Base-by-base conservation (phyloP, 2,113 vertebrate species). In the Oceanodroma tethys region DNA sequence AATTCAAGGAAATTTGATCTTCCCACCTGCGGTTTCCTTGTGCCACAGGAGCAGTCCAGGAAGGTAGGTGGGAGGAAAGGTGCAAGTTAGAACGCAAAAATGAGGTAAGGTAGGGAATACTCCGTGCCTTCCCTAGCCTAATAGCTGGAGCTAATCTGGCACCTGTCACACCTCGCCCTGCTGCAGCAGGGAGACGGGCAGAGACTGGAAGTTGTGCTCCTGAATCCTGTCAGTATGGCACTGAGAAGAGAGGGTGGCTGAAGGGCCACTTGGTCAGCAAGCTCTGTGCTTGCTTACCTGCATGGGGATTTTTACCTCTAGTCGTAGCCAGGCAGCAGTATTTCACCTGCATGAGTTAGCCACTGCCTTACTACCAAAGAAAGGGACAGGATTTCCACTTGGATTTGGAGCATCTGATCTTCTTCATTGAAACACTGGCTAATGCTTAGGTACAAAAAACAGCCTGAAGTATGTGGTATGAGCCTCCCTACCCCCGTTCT, bases 401-500 rank as follows among this genome's bases (percentile, higher is more conserved):
- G 47, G 48, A 38, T 60, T 74, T 47, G n/a, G 22, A 63, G 22
- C 13, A 7, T 71, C 60, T 9, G 3, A 23, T 87, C 32, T 60
- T 76, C 53, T 48, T 56, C 27, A 16, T 1, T 42, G 34, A 67
- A 62, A 79, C 79, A 43, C 11, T 42, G 15, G 18, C 38, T 63
- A 55, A 74, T 47, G 11, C 12, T 78, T 58, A 52, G 30, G 5
- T 67, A 50, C 4, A 15, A 67, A 86, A 82, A 38, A 0, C 34
- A 71, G 26, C 47, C 27, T 50, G 3, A 76, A 80, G 6, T 48
- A 18, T 6, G 5, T 76, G 29, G 16, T 72, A 34, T 32, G 42
- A 89, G 25, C 16, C 7, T 4, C 14, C 0, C 0, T 45, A 4
- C 23, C 8, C 29, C 32, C 4, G 0, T 48, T 72, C 38, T 60